These are phyloP conservation scores for Philopedon plagiatum DNA, from an alignment of 2,888 invertebrate genomes.

Conservation along the genomic window DNA sequence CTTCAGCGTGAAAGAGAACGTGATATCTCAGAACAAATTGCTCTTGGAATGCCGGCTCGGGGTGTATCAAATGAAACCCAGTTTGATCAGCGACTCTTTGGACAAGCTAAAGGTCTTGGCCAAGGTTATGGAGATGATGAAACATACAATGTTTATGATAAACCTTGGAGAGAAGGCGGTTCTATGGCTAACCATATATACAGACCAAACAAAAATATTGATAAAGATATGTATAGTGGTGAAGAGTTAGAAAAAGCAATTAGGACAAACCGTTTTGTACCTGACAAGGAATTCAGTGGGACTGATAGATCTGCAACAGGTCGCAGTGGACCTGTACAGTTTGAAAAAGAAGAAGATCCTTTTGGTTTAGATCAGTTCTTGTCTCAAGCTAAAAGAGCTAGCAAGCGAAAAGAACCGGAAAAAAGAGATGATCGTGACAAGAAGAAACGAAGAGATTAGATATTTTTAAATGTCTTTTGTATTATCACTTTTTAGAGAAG, in stretches of 20 bases:
- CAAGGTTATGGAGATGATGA: conserved; percentile 96
- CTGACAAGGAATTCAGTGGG: conserved; percentile 97
- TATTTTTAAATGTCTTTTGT: neutral
- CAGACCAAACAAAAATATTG: conserved; percentile 88
- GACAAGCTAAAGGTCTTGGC: conserved; percentile 91
- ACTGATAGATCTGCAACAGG: conserved; percentile 80
- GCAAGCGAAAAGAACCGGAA: conserved; percentile 75
- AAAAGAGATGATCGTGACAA: conserved; percentile 66
- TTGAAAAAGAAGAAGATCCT: conserved; percentile 93
- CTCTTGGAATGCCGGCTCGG: conserved; percentile 93
- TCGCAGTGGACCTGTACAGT: conserved; percentile 96
- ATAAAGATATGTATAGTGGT: conserved; percentile 92
- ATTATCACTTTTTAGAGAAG: no score
- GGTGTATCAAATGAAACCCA: conserved; percentile 82
- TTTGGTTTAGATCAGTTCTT: conserved; percentile 99
- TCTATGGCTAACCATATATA: conserved; percentile 91
- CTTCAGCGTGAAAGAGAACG: conserved; percentile 92
- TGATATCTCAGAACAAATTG: conserved; percentile 99
- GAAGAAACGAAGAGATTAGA: conserved; percentile 45
- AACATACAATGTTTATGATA: conserved; percentile 97
- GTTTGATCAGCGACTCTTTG: conserved; percentile 97
- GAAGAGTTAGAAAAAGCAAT: conserved; percentile 91
- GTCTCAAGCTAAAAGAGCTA: conserved; percentile 92
- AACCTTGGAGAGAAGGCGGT: conserved; percentile 94
- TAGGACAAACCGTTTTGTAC: conserved; percentile 93